phyloP scores from a whole-genome alignment of 1,140 invertebrate species.

The Daktulosphaira vitifoliae region DNA sequence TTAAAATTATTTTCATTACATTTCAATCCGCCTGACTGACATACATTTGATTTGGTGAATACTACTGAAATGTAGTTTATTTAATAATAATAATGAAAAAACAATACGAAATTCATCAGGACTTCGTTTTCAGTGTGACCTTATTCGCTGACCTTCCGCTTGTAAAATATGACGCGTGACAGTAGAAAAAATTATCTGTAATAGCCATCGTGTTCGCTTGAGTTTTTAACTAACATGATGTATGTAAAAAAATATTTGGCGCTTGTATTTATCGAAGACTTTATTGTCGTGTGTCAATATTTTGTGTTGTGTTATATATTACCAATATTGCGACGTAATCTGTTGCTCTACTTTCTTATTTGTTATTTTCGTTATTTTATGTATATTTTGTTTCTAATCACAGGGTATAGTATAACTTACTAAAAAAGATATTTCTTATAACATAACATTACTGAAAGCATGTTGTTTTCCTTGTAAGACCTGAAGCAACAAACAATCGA shows the following conservation, averaged over 20 bases:
- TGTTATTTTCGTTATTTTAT: no score
- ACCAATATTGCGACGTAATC: not conserved
- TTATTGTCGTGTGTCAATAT: no score
- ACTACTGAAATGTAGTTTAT: not conserved
- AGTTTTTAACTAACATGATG: conserved; percentile 8
- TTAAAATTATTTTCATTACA: no score
- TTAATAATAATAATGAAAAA: conserved; percentile 6
- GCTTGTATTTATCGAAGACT: no score
- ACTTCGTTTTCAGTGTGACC: conserved; percentile 5
- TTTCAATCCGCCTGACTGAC: not conserved
- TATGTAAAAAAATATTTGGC: conserved; percentile 9
- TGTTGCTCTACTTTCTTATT: no score
- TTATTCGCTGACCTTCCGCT: conserved; percentile 11
- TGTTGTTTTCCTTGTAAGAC: no score
- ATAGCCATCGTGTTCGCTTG: not conserved
- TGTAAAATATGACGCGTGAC: conserved; percentile 6
- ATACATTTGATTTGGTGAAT: not conserved
- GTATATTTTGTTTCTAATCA: no score
- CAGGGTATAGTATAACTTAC: no score
- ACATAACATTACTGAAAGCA: no score
- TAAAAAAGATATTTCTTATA: no score
- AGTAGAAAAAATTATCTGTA: conserved; percentile 1
- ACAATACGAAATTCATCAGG: not conserved
- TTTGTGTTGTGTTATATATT: no score
- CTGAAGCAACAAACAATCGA: no score